Evolutionary conservation across 2,888 invertebrate species (phyloP).

Genomic region (Diachrysia chrysitis): DNA sequence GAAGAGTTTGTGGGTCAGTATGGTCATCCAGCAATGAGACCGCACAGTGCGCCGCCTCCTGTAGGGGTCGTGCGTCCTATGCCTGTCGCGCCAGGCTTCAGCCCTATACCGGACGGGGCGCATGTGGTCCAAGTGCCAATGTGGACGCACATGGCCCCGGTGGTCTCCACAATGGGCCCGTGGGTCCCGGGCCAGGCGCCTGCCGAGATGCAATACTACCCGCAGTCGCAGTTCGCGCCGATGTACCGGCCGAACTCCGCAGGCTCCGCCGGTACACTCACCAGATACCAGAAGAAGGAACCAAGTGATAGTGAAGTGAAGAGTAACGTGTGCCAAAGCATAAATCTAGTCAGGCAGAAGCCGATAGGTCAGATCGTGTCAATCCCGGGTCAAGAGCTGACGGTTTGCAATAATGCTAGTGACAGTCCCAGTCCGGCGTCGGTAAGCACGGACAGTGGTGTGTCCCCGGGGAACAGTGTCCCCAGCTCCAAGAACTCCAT

Average conservation of each 20-base stretch:
- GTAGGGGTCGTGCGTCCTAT: conserved; percentile 79
- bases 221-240: conserved; percentile 82
- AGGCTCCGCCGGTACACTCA: conserved; percentile 85
- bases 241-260: conserved; percentile 85
- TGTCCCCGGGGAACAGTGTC: conserved; percentile 82
- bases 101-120: conserved; percentile 73
- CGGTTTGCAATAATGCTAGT: conserved; percentile 82
- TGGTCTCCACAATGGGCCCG: conserved; percentile 79
- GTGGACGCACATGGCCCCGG: conserved; percentile 82
- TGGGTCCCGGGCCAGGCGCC: conserved; percentile 80
- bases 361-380: conserved; percentile 87
- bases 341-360: conserved; percentile 87
- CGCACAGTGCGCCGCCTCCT: conserved; percentile 82
- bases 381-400: conserved; percentile 82
- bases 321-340: conserved; percentile 85
- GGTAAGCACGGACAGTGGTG: conserved; percentile 83
- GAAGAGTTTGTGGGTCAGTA: conserved; percentile 80
- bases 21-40: conserved; percentile 77
- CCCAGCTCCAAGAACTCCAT: conserved; percentile 81
- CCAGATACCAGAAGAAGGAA: conserved; percentile 83
- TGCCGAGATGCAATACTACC: conserved; percentile 84
- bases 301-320: conserved; percentile 75
- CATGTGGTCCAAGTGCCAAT: conserved; percentile 84
- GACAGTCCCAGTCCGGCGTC: conserved; percentile 85
- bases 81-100: conserved; percentile 74